Evolutionary conservation across 2,888 invertebrate genomes (phyloP).

Genomic region (Agriopis leucophaearia): DNA sequence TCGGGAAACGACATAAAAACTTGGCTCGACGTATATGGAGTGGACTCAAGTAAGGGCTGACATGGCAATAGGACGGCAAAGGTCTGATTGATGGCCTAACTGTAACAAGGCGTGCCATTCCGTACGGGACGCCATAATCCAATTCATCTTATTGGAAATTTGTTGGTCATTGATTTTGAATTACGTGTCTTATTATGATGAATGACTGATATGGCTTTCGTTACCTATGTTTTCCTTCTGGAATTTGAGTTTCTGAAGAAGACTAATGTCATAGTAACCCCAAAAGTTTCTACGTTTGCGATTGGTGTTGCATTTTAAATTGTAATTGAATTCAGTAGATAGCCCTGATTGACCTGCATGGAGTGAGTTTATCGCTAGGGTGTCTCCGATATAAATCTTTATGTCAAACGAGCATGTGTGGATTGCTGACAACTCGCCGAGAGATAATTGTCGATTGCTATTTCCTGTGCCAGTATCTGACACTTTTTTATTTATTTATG

Average conservation of each 20-base stretch:
- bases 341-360: constrained; percentile 57
- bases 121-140: constrained; percentile 47
- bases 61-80: constrained; percentile 65
- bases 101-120: constrained; percentile 67
- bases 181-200: constrained; percentile 34
- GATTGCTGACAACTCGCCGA: constrained; percentile 57
- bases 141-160: constrained; percentile 57
- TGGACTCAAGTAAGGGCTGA: constrained; percentile 61
- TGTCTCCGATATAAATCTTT: constrained; percentile 65
- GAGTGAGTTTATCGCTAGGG: constrained; percentile 47
- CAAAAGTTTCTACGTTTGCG: constrained; percentile 28
- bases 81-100: constrained; percentile 77
- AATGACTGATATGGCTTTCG: constrained; percentile 7
- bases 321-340: constrained; percentile 52
- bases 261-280: background rate
- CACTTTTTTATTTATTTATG: constrained; percentile 67
- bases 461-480: constrained; percentile 78
- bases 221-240: background rate
- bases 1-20: constrained; percentile 79
- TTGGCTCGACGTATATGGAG: constrained; percentile 73
- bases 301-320: constrained; percentile 47
- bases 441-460: constrained; percentile 77
- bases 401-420: constrained; percentile 57
- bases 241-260: constrained; percentile 6
- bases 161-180: constrained; percentile 61